Evolutionary conservation across 2,797 vertebrate species (phyloP).

Genomic region (Darevskia mixta): DNA sequence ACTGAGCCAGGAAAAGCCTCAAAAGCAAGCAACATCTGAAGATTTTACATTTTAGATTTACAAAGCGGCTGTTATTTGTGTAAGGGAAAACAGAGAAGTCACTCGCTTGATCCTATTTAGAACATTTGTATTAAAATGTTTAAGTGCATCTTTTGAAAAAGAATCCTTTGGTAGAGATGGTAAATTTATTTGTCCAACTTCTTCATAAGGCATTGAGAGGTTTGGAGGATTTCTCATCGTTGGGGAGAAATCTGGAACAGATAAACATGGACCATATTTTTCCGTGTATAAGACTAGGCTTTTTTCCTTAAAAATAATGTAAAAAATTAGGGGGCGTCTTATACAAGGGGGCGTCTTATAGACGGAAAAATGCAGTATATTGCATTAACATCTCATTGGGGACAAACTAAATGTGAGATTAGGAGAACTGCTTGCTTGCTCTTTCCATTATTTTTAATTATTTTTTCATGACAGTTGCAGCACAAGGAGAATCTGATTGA

Average conservation of each 20-base stretch:
- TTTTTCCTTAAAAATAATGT: too few relatives aligned
- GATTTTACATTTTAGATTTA: constrained; percentile 34
- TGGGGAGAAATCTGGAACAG: neutral
- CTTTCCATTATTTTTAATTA: too few relatives aligned
- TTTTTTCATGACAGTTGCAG: too few relatives aligned
- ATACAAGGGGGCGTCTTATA: too few relatives aligned
- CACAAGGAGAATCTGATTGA: too few relatives aligned
- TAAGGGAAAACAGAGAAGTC: neutral
- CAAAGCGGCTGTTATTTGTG: constrained; percentile 24
- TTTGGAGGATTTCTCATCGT: neutral
- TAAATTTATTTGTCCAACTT: neutral
- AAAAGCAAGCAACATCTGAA: constrained; percentile 29
- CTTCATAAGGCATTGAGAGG: neutral
- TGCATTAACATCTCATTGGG: too few relatives aligned
- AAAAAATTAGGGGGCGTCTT: too few relatives aligned
- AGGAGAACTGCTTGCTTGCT: too few relatives aligned
- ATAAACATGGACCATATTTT: neutral
- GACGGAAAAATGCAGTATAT: too few relatives aligned
- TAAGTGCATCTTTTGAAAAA: neutral
- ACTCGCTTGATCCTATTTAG: neutral
- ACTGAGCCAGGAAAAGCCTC: constrained; percentile 31
- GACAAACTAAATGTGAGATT: too few relatives aligned
- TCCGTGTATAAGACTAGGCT: too few relatives aligned
- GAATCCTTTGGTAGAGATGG: neutral
- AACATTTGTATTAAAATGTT: neutral